Evolutionary conservation across 2,113 vertebrate genomes (phyloP), one percentile per base, ranked within the genome.

Genomic region (Anhinga anhinga): DNA sequence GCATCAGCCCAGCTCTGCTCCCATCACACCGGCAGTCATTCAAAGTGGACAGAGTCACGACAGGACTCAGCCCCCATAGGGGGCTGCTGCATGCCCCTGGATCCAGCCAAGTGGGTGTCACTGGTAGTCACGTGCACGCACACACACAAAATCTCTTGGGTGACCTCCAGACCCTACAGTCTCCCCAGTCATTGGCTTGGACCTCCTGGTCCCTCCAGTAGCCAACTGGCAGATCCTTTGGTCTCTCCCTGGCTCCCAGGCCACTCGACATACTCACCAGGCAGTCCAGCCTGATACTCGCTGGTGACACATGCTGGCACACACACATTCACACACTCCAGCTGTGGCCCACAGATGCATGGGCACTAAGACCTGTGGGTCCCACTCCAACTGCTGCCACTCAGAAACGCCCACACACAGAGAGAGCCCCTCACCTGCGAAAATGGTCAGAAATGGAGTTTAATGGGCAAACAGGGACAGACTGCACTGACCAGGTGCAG

Each of bases 261-360:
- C 1, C n/a, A 49, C 47, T 63, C 0, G 0, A 21, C 20, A 56
- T 21, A 5, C n/a, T n/a, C n/a, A n/a, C 13, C 34, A 23, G 34
- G 13, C 50, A 34, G 42, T 42, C 25, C 62, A 81, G 52, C 32
- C 47, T 34, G 45, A 5, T 72, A 42, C 47, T 66, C 7, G 1
- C 42, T 25, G 22, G 21, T 80, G 76, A 30, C 53, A 74, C 12
- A 5, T 9, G 10, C 38, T 74, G 29, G 19, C 30, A 61, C 17
- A 5, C 1, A 11, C 11, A 56, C 5, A 26, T 20, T 17, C 18
- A 34, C n/a, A 26, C 0, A 0, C 0, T 0, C 7, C 16, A 22
- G 18, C 1, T 1, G 26, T 69, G 44, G 18, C 21, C 34, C 55
- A 62, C 23, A 50, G 16, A 32, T 2, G 1, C n/a, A 29, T 0